Evolutionary conservation across 2,797 vertebrate species (phyloP), one percentile per base, ranked within the genome.

Genomic region (Epinephelus malabaricus): DNA sequence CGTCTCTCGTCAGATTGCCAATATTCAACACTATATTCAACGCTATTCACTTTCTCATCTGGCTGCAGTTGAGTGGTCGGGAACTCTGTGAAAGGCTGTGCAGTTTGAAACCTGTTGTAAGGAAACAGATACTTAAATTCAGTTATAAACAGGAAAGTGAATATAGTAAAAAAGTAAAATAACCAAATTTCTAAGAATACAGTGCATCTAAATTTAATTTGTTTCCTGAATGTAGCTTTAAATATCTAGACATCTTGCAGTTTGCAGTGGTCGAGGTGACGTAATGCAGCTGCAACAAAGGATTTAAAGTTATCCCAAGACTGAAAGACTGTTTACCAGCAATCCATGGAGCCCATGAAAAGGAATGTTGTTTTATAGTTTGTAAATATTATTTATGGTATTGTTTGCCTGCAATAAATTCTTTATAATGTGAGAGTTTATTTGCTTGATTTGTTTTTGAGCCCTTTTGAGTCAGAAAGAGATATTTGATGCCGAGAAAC

Each of bases 321-420:
- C 83, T 83, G 73, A 75, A 85, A 75, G 68, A 86, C 83, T 90
- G 81, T 90, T 90, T 70, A 86, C 83, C 83, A 86, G 75, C 78
- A 85, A 86, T 87, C 62, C 71, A 85, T 65, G 54, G 73, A 92
- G 75, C 84, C 84, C 85, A 83, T 78, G 59, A 61, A 85, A 85
- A 89, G 50, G 85, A 93, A 94, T 92, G 90, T 93, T 94, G 90
- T 95, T 95, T 95, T 84, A 92, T 92, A 94, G 90, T 91, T 92
- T 95, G 94, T 95, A 95, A 88, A 95, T 96, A 94, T 95, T 91
- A 94, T 95, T 95, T 94, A 94, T 93, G 90, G 90, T 84, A 88
- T 92, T 92, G 83, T 94, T 94, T 95, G 95, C 94, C 90, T 95
- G 94, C 94, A 96, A 96, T 96, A 96, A 96, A 95, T 90, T 82